Base-by-base conservation (phyloP, 2,888 invertebrate species). In the Phasia obesa region DNA sequence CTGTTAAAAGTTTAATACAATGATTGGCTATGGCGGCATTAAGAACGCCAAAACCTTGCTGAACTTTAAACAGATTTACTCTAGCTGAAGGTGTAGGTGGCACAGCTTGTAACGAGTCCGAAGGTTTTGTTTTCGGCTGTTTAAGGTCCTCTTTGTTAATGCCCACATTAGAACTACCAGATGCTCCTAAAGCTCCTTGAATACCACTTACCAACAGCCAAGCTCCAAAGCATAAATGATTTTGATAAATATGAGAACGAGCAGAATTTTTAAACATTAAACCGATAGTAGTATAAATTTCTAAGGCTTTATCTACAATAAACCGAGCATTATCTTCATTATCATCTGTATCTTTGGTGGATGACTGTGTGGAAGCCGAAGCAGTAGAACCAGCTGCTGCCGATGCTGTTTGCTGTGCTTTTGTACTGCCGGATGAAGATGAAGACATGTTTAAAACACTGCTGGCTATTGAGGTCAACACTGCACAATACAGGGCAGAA, bases 141-240 rank as follows among this genome's bases (percentile, higher is more conserved):
- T 83, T 83, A 6, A 76, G 7, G 7, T 83, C 83, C 11, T 83
- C 83, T 44, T 93, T 93, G 11, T 93, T 93, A 76, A 94, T 94
- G 4, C 94, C 92, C 0, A 92, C 92, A 2, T 82, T 81, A 0
- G 93, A 93, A 7, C 93, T 94, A 59, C 95, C 95, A 0, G 95
- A 93, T 0, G 93, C 93, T 0, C 94, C 94, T 70, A 97, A 92
- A 81, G 96, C 96, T 82, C 95, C 95, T 90, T 98, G 97, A 21
- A 98, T 93, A 0, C 98, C 98, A 67, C 96, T 95, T 21, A 97
- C 93, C 69, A 98, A 92, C 70, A 97, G 93, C 97, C 98, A 98
- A 0, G 96, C 95, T 9, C 97, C 97, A 86, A 97, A 95, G 92
- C 97, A 93, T 81, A 97, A 93, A 90, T 97, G 95, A 92, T 98